Evolutionary conservation across 2,888 invertebrate genomes (phyloP).

Genomic region (Tiliacea aurago): DNA sequence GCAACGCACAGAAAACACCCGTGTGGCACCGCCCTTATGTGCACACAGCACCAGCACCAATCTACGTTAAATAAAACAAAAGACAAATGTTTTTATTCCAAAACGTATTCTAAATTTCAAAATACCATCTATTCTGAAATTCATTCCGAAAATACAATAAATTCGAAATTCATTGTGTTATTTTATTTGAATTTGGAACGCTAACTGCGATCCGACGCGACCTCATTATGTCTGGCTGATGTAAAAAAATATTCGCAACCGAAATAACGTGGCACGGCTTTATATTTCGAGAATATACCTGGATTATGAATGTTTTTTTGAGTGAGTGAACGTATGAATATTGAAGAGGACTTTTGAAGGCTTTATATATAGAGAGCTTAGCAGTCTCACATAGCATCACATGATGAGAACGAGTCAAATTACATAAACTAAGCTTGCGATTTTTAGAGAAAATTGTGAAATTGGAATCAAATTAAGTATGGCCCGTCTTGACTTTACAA

Average conservation of each 20-base stretch:
- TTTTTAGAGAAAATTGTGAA: not conserved
- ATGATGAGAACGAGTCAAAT: not conserved
- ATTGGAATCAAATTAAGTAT: not conserved
- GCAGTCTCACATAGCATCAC: not conserved
- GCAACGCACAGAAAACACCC: too few species aligned
- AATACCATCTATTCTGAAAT: slow-evolving; percentile 17
- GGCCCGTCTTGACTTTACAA: not conserved
- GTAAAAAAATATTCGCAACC: slow-evolving; percentile 49
- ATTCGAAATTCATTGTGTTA: slow-evolving; percentile 36
- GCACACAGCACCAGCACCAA: too few species aligned
- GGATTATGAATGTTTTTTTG: slow-evolving; percentile 41
- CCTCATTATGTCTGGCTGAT: slow-evolving; percentile 57
- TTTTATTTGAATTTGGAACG: slow-evolving; percentile 63
- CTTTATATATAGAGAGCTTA: slow-evolving; percentile 21
- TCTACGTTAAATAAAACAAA: not conserved
- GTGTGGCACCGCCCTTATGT: too few species aligned
- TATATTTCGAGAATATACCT: slow-evolving; percentile 31
- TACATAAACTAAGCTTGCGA: not conserved
- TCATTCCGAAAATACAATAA: slow-evolving; percentile 9
- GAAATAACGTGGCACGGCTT: slow-evolving; percentile 39
- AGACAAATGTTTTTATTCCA: not conserved
- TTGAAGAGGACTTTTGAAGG: slow-evolving; percentile 11
- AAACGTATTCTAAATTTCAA: slow-evolving; percentile 9
- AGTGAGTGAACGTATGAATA: slow-evolving; percentile 34
- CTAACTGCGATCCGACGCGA: slow-evolving; percentile 42